Percentiles rank a stretch among this genome's conserved stretches.
These are phyloP conservation scores for Microctenopoma lineatum DNA, from an alignment of 2,797 vertebrate species.

Conservation along the genomic window DNA sequence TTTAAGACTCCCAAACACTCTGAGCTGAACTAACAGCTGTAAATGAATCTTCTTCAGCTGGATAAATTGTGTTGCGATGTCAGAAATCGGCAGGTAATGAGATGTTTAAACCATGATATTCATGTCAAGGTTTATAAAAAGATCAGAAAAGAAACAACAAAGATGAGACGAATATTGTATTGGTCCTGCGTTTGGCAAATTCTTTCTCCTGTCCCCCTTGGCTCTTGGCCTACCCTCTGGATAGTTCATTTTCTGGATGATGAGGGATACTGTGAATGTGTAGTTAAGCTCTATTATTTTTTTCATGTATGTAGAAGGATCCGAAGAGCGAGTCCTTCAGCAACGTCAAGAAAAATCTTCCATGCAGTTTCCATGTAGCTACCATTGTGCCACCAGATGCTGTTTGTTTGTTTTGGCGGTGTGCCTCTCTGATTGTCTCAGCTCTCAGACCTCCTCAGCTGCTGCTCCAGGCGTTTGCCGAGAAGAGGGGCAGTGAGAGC, in stretches of 20 bases:
- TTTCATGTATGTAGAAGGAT: slow-evolving; percentile 30
- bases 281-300: slow-evolving; percentile 29
- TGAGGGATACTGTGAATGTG: not conserved
- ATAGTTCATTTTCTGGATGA: slow-evolving; percentile 3
- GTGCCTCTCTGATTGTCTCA: slow-evolving; percentile 60
- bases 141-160: not conserved
- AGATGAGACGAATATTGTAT: slow-evolving; percentile 17
- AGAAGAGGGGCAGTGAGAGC: slow-evolving; percentile 26
- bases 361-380: slow-evolving; percentile 34
- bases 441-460: slow-evolving; percentile 53
- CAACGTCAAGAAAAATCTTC: slow-evolving; percentile 29
- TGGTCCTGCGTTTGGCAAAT: slow-evolving; percentile 12
- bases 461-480: slow-evolving; percentile 39
- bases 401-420: slow-evolving; percentile 67
- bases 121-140: not conserved
- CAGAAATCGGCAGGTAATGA: slow-evolving; percentile 27
- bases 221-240: not conserved
- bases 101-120: too few relatives aligned
- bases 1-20: slow-evolving; percentile 3
- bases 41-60: slow-evolving; percentile 19
- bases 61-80: slow-evolving; percentile 4
- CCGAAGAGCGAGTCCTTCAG: slow-evolving; percentile 25
- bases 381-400: slow-evolving; percentile 63
- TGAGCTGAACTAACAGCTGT: slow-evolving; percentile 9
- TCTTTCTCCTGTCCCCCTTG: not conserved